Evolutionary conservation across 2,797 vertebrate species (phyloP), one percentile per base, ranked within the genome.

Genomic region (Zenarchopterus dispar): DNA sequence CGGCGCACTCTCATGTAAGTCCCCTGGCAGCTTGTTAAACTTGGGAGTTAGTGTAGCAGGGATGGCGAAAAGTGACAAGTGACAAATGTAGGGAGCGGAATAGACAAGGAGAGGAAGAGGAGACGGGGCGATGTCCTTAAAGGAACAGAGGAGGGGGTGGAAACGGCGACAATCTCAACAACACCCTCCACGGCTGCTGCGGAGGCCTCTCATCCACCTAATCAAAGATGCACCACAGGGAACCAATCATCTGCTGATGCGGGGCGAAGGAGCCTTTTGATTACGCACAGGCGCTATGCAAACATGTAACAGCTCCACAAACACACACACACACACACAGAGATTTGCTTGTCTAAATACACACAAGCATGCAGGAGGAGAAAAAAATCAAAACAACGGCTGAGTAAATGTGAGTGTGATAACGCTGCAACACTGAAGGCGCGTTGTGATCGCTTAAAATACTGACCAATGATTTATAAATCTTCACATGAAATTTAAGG

Each of bases 1-100:
- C 71, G 74, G 76, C 79, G 83, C 57, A 57, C 77, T 81, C 79
- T 83, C 66, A 60, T 83, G 64, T 44, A 57, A 73, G 67, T 89
- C 88, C 85, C 87, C 65, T 58, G 81, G 84, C 84, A 86, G 82
- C 87, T 92, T 89, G 87, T 91, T 92, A 89, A 81, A 84, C 82
- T 66, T 55, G 66, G 75, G 78, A 88, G 64, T 61, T 70, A 58
- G 81, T 44, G 52, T 69, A 67, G 68, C 68, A 67, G 64, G n/a
- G 17, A 70, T 67, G 72, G 65, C 76, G 67, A 71, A 21, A 57
- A 55, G 66, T 79, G 42, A 60, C 75, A 19, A 82, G 73, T 68
- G 85, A 87, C 84, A 89, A 86, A 87, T 74, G 77, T 56, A 39
- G 56, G 56, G 73, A 62, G 67, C 4, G 65, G 53, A 64, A 55